Conservation (phyloP, 2,797 vertebrate genomes). For the Liasis olivaceus region DNA sequence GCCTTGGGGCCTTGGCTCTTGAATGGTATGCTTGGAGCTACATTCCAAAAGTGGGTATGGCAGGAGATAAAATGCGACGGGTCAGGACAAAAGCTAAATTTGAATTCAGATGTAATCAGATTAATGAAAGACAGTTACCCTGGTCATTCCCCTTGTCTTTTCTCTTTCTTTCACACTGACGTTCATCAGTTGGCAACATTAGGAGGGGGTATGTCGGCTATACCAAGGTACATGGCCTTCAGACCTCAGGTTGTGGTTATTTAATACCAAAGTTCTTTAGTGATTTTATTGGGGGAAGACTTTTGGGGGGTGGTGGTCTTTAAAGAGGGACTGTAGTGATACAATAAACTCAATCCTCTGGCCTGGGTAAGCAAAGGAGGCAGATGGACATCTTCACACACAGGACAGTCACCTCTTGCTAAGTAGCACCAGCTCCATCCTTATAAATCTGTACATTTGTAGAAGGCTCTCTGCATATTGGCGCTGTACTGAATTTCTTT, state of each 20-base stretch:
- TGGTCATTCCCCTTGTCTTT: background rate
- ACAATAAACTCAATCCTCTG: background rate
- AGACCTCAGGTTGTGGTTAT: background rate
- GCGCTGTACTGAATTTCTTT: background rate
- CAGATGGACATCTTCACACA: background rate
- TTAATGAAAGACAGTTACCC: background rate
- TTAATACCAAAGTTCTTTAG: background rate
- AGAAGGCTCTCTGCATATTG: background rate
- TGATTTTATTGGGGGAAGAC: background rate
- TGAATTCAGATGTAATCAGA: background rate
- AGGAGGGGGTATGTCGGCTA: background rate
- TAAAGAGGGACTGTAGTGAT: background rate
- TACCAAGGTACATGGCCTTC: background rate
- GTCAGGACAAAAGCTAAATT: background rate
- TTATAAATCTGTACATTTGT: background rate
- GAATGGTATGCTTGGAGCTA: background rate
- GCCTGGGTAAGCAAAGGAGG: background rate
- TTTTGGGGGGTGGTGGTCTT: background rate
- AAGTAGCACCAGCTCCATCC: background rate
- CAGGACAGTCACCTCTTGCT: background rate
- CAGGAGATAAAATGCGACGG: background rate
- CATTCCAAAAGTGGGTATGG: background rate
- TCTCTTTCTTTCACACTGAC: background rate
- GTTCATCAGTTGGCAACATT: background rate
- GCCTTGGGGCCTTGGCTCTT: background rate